Conservation (phyloP, 2,113 vertebrate genomes). For the Lophochroa leadbeateri region DNA sequence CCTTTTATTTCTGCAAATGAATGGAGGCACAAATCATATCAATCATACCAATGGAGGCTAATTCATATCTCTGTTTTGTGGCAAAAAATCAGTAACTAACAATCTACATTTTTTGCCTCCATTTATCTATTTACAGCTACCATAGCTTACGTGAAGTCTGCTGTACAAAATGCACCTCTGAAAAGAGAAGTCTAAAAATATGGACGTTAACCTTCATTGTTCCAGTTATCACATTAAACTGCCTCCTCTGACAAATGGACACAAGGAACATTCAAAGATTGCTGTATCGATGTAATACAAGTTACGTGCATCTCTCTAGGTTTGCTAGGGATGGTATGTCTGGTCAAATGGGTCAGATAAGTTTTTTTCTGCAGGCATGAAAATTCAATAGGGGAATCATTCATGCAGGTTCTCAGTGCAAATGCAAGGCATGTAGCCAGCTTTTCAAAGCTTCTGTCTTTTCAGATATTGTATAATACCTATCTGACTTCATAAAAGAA, state of each 20-base stretch:
- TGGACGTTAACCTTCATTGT: neutral
- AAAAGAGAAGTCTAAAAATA: neutral
- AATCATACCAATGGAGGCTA: neutral
- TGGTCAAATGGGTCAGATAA: neutral
- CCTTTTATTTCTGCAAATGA: constrained; percentile 36
- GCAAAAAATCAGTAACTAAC: neutral
- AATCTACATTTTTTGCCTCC: neutral
- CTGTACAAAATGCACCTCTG: neutral
- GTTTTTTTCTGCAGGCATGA: neutral
- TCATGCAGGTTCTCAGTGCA: neutral
- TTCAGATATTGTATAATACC: neutral
- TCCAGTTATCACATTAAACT: neutral
- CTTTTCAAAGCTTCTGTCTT: neutral
- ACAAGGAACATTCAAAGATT: neutral
- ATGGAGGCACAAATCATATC: neutral
- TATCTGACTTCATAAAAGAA: neutral
- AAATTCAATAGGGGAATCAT: constrained; percentile 6
- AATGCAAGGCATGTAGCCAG: neutral
- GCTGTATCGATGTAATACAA: neutral
- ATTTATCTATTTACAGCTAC: neutral
- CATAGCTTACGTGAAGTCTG: neutral
- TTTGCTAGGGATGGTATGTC: neutral
- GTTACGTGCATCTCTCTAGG: neutral
- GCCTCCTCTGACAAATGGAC: constrained; percentile 15
- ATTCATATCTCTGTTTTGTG: neutral